phyloP scores from a whole-genome alignment of 2,797 vertebrate species.

The Phaenicophaeus curvirostris region DNA sequence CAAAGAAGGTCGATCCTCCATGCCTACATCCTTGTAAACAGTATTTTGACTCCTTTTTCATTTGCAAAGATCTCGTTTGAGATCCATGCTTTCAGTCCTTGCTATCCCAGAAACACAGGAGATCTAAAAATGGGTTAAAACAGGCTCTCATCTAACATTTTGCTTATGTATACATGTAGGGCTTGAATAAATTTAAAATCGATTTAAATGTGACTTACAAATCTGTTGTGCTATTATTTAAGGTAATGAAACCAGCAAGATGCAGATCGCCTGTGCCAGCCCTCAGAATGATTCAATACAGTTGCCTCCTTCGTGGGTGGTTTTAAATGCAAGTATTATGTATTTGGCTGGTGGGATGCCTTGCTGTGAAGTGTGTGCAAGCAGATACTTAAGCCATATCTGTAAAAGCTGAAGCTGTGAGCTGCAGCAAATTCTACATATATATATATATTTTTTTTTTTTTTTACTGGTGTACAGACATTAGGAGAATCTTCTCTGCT shows the following conservation, averaged over 20 bases:
- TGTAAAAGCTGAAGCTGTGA: slow-evolving; percentile 5
- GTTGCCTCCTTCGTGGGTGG: neutral
- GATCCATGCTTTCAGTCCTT: neutral
- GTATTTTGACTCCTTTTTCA: neutral
- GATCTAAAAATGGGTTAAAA: neutral
- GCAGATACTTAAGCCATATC: neutral
- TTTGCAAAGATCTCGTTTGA: neutral
- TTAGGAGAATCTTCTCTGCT: neutral
- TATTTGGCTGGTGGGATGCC: slow-evolving; percentile 24
- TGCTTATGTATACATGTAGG: neutral
- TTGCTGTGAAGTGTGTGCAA: slow-evolving; percentile 25
- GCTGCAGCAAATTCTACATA: neutral
- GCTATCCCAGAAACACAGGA: neutral
- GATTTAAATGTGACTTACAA: neutral
- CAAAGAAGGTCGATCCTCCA: neutral
- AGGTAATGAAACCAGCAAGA: slow-evolving; percentile 21
- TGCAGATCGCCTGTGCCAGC: neutral
- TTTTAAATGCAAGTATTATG: slow-evolving; percentile 19
- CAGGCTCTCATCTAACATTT: neutral
- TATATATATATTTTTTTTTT: neutral
- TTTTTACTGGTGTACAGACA: neutral
- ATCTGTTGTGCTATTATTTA: slow-evolving; percentile 10
- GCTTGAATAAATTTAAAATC: slow-evolving; percentile 12
- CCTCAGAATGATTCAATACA: neutral
- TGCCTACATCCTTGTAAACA: neutral